Evolutionary conservation across 2,888 invertebrate genomes (phyloP), one percentile per base, ranked within the genome.

Genomic region (Brenthis ino): DNA sequence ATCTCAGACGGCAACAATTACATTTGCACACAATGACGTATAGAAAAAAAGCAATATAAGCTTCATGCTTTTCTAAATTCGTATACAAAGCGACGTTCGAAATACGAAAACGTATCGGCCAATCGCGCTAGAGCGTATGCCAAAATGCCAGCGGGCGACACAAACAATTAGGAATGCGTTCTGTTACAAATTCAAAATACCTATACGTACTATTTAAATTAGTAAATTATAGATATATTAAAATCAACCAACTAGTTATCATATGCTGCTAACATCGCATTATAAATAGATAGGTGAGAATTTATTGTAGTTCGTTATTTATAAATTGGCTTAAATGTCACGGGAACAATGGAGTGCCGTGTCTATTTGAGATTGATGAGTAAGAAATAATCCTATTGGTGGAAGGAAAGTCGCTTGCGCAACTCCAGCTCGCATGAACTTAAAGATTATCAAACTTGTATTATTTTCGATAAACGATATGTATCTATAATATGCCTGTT

Each of bases 291-390:
- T 79, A 79, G 80, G 79, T 68, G 81, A 72, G 67, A 73, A 77
- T 75, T 76, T 74, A 75, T 87, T 84, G 82, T 79, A 81, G 82
- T 81, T 79, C 80, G 87, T 89, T 76, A 91, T 91, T 89, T 91
- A 88, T 91, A 89, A 85, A 84, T 87, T 87, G 83, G 81, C 88
- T 78, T 86, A 92, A 92, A 92, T 91, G 91, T 91, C 91, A 91
- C 86, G 87, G 84, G 88, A 89, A 92, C 91, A 91, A 92, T 90
- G 84, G 85, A 85, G 85, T 84, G 82, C 83, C 80, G 84, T 84
- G 86, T 91, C 90, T 89, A 89, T 89, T 87, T 82, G 81, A 89
- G 89, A 91, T 91, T 89, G 90, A 90, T 91, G 90, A 89, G 88
- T 85, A 89, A 88, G 86, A 80, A 87, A 84, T 89, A 88, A 89